Evolutionary conservation across 1,140 invertebrate species (phyloP).

Genomic region (Cydia pomonella): DNA sequence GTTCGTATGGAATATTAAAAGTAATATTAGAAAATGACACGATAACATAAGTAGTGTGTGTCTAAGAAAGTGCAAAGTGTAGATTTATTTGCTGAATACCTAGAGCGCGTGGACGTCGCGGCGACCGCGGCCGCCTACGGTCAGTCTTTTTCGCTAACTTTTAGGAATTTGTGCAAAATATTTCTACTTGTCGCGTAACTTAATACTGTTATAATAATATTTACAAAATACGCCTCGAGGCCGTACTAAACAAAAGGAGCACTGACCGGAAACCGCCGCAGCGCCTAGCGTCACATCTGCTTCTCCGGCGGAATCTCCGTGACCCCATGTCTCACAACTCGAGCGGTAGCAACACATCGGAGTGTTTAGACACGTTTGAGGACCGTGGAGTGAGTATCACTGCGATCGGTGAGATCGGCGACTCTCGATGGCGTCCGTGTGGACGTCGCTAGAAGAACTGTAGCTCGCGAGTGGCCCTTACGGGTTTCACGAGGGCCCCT

Average conservation of each 20-base stretch:
- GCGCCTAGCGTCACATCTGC: constrained; percentile 45
- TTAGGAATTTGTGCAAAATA: constrained; percentile 80
- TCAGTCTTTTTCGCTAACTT: constrained; percentile 77
- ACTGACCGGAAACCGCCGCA: constrained; percentile 74
- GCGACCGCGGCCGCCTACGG: constrained; percentile 74
- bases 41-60: constrained; percentile 17
- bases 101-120: constrained; percentile 60
- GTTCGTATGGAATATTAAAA: constrained; percentile 29
- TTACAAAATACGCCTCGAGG: constrained; percentile 68
- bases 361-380: constrained; percentile 1
- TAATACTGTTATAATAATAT: constrained; percentile 71
- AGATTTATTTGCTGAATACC: constrained; percentile 57
- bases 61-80: constrained; percentile 23
- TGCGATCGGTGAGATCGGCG: not conserved
- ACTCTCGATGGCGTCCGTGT: constrained; percentile 12
- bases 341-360: constrained; percentile 17
- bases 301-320: constrained; percentile 27
- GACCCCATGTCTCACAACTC: constrained; percentile 17
- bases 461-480: constrained; percentile 48
- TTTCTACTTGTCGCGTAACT: constrained; percentile 73
- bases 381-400: not conserved
- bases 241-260: constrained; percentile 60
- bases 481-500: constrained; percentile 66
- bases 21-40: constrained; percentile 26
- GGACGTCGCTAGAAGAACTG: constrained; percentile 42